Base-by-base conservation (phyloP, 2,113 vertebrate species). In the Psephotus haematonotus region DNA sequence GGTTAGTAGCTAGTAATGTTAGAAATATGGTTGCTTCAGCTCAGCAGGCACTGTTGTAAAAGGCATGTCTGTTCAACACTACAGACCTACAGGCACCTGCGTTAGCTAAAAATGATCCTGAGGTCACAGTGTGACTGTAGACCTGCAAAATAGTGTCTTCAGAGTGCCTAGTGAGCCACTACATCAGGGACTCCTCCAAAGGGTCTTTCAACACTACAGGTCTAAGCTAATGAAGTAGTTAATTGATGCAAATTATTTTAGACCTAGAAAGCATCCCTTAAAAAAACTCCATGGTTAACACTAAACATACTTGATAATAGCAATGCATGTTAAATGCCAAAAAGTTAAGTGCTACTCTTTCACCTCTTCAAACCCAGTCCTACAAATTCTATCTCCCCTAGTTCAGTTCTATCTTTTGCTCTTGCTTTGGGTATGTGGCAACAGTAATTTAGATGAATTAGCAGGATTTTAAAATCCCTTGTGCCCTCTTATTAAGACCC, bases 271-370 rank as follows among this genome's bases (percentile, higher is more conserved):
- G 8, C 28, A 53, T 33, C 24, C 6, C 39, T 76, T 47, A 63
- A 16, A 39, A 53, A 65, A 47, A 4, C 23, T 49, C 16, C 18
- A 3, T 18, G 12, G 8, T 23, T 71, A 76, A 55, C 0, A 0
- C 33, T 60, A 2, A 64, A 41, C 23, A 8, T 57, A 12, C 39
- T 23, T 55, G 22, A 7, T 75, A 63, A n/a, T 37, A 55, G 43
- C 37, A 79, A 5, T 35, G 18, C 37, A 8, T 19, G 18, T 39
- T 59, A 75, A 27, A 17, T 76, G 46, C 22, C 43, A 49, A 41
- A 67, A 44, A 33, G 25, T 62, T 44, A 69, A 31, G 5, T 46
- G 39, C 64, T 55, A 15, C 22, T 86, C 29, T 63, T 88, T 33
- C 69, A 31, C 17, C 23, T 81, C 18, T 29, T 86, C 25, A 84